Evolutionary conservation across 2,888 invertebrate species (phyloP).

Genomic region (Phengaris arion): DNA sequence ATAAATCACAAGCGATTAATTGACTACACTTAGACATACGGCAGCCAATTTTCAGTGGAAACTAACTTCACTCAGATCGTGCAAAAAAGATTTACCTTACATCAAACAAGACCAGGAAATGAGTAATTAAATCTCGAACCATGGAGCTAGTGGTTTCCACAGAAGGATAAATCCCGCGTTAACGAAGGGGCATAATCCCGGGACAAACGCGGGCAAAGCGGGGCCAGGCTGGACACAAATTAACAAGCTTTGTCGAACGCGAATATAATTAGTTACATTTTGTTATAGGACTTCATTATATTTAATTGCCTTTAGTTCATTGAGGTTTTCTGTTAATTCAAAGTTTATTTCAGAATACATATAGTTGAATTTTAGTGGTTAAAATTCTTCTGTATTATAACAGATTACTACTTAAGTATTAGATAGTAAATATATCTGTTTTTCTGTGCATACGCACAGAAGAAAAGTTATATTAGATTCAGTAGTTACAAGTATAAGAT

Average conservation of each 20-base stretch:
- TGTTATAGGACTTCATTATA: slow-evolving; percentile 33
- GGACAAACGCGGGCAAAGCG: slow-evolving; percentile 8
- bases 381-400: not conserved
- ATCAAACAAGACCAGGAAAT: slow-evolving; percentile 9
- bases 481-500: not conserved
- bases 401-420: not conserved
- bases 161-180: slow-evolving; percentile 59
- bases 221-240: slow-evolving; percentile 49
- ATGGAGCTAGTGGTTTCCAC: slow-evolving; percentile 30
- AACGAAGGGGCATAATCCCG: slow-evolving; percentile 62
- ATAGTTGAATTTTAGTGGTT: not conserved
- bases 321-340: not conserved
- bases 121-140: slow-evolving; percentile 32
- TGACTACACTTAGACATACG: not conserved
- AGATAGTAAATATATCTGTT: not conserved
- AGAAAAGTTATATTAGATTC: too few relatives aligned
- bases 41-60: not conserved
- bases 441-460: not conserved
- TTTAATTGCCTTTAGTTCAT: slow-evolving; percentile 28
- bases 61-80: not conserved
- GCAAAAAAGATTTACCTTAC: slow-evolving; percentile 10
- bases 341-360: not conserved
- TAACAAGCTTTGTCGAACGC: slow-evolving; percentile 49
- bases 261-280: slow-evolving; percentile 37
- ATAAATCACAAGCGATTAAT: not conserved